phyloP scores from a whole-genome alignment of 2,113 vertebrate species.

The Notarius lentiginosus region DNA sequence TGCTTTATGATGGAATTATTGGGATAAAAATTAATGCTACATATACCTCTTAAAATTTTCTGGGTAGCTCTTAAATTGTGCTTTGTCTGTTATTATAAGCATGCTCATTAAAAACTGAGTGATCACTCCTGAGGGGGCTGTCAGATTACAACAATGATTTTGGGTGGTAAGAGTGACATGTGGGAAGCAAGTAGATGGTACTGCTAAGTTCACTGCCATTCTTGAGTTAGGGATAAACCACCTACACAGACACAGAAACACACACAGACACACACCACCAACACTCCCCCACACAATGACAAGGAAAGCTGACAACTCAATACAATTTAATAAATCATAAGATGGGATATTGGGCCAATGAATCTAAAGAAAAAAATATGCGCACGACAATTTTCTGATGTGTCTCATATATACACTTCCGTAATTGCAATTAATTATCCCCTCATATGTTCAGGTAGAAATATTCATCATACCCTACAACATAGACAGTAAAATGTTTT shows the following conservation, averaged over 20 bases:
- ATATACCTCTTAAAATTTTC: neutral
- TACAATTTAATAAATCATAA: neutral
- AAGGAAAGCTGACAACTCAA: slow-evolving; percentile 11
- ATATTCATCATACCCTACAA: neutral
- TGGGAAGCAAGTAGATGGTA: slow-evolving; percentile 13
- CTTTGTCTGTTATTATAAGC: neutral
- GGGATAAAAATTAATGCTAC: neutral
- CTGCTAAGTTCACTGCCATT: slow-evolving; percentile 21
- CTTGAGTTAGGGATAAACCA: slow-evolving; percentile 27
- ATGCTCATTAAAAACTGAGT: slow-evolving; percentile 9
- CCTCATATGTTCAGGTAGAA: neutral
- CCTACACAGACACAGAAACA: slow-evolving; percentile 13
- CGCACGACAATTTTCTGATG: neutral
- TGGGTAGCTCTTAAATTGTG: neutral
- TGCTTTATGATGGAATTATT: too few species aligned
- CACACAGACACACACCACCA: slow-evolving; percentile 29
- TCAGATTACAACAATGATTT: slow-evolving; percentile 15
- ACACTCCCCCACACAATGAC: slow-evolving; percentile 25
- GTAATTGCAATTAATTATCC: neutral
- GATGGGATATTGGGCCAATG: neutral
- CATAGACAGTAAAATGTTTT: neutral
- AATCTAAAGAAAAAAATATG: neutral
- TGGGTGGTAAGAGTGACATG: slow-evolving; percentile 14
- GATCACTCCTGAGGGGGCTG: slow-evolving; percentile 7
- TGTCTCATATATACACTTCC: neutral